These are phyloP conservation scores for Poicephalus meyeri DNA, from an alignment of 2,113 vertebrate species.

Conservation along the genomic window DNA sequence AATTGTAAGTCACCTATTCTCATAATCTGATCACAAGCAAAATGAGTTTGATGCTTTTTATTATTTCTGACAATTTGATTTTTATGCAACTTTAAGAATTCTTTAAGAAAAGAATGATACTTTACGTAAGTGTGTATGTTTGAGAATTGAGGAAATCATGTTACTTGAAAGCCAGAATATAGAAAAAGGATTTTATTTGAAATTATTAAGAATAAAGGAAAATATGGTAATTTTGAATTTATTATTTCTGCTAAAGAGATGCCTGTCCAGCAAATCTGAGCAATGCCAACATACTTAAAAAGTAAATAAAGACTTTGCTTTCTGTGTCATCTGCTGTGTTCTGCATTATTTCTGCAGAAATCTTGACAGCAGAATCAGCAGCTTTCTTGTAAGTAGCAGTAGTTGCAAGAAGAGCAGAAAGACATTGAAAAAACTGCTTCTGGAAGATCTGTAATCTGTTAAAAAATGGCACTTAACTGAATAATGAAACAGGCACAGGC, in stretches of 20 bases:
- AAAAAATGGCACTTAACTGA: neutral
- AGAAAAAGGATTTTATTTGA: neutral
- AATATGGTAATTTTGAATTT: neutral
- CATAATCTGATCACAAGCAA: neutral
- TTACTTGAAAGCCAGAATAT: neutral
- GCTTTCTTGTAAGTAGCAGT: neutral
- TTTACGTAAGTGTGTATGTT: neutral
- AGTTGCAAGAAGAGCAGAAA: neutral
- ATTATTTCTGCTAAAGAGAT: neutral
- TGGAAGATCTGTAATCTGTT: neutral
- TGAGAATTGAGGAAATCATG: neutral
- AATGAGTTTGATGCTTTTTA: neutral
- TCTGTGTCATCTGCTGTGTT: neutral
- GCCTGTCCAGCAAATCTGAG: neutral
- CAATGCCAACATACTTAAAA: neutral
- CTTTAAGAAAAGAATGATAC: neutral
- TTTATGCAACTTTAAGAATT: neutral
- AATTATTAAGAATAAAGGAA: neutral
- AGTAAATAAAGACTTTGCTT: neutral
- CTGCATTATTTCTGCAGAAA: neutral
- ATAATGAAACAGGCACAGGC: neutral
- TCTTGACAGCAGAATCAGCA: neutral
- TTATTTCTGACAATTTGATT: neutral
- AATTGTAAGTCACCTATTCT: neutral
- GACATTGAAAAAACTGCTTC: neutral